Conservation (phyloP, 1,140 invertebrate genomes). For the Chrysopa pallens region DNA sequence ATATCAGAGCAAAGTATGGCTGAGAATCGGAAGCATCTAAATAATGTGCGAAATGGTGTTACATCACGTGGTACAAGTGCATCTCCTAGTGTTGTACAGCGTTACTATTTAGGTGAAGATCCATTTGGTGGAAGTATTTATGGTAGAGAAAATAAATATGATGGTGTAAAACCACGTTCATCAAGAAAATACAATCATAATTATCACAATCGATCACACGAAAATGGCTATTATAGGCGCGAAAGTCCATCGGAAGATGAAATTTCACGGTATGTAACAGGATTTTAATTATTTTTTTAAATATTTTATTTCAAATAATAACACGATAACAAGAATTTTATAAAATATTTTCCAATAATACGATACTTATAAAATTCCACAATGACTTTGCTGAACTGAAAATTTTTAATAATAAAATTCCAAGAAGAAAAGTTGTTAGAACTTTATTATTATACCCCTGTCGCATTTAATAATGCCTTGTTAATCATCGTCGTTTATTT, state of each 20-base stretch:
- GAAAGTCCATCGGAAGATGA: conserved; percentile 5
- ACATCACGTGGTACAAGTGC: conserved; percentile 11
- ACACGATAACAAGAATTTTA: too few species aligned
- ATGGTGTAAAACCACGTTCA: conserved; percentile 30
- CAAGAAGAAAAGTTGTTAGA: too few species aligned
- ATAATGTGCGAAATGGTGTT: conserved; percentile 1
- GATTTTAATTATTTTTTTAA: too few species aligned
- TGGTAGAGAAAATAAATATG: conserved; percentile 60
- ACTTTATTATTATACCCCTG: too few species aligned
- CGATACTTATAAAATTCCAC: too few species aligned
- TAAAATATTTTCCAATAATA: too few species aligned
- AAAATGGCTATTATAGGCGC: conserved; percentile 11
- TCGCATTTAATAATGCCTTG: too few species aligned
- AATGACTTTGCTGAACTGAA: too few species aligned
- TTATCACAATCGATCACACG: conserved; percentile 16
- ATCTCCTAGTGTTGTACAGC: conserved; percentile 36
- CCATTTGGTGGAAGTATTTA: conserved; percentile 64
- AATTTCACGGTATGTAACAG: background rate
- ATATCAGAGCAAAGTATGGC: conserved; percentile 3
- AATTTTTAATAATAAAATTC: too few species aligned
- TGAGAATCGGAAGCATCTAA: conserved; percentile 1
- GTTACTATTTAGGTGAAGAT: conserved; percentile 68
- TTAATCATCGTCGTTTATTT: too few species aligned
- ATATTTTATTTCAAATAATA: too few species aligned
- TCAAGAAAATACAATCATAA: background rate